Evolutionary conservation across 92 coral and sea anemone species (phyloP).

Genomic region (Anthopleura xanthogrammica): DNA sequence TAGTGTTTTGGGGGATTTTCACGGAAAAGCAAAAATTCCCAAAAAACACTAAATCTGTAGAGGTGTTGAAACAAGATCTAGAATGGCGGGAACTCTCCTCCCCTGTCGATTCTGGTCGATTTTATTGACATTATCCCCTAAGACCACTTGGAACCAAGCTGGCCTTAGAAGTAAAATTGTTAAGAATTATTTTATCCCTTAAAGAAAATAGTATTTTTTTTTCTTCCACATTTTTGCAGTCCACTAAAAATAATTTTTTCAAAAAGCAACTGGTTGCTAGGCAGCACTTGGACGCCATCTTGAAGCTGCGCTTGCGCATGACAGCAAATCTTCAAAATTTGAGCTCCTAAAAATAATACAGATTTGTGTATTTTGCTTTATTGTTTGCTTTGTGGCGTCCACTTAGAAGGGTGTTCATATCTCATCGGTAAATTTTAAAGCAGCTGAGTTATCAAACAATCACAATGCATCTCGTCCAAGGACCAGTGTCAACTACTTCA

Average conservation of each 20-base stretch:
- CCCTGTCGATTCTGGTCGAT: too few relatives aligned
- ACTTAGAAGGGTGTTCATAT: constrained; percentile 4
- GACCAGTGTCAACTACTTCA: constrained; percentile 67
- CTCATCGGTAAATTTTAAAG: constrained; percentile 10
- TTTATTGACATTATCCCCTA: too few relatives aligned
- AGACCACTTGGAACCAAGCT: too few relatives aligned
- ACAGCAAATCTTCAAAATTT: background rate
- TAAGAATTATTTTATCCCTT: background rate
- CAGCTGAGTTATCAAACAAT: constrained; percentile 35
- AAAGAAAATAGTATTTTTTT: background rate
- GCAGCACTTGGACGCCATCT: constrained; percentile 27
- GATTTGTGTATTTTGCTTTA: constrained; percentile 8
- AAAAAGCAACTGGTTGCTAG: constrained; percentile 22
- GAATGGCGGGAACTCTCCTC: too few relatives aligned
- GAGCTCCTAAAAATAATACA: constrained; percentile 13
- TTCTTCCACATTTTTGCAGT: background rate
- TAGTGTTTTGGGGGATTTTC: too few relatives aligned
- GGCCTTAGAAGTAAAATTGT: background rate
- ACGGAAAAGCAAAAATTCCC: too few relatives aligned
- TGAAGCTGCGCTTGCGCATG: constrained; percentile 27
- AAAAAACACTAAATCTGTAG: too few relatives aligned
- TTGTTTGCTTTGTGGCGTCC: constrained; percentile 29
- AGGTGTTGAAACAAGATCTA: too few relatives aligned
- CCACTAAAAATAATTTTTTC: background rate
- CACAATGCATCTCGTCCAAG: constrained; percentile 91